phyloP scores from a whole-genome alignment of 1,140 invertebrate species.

The Drosophila hydei region DNA sequence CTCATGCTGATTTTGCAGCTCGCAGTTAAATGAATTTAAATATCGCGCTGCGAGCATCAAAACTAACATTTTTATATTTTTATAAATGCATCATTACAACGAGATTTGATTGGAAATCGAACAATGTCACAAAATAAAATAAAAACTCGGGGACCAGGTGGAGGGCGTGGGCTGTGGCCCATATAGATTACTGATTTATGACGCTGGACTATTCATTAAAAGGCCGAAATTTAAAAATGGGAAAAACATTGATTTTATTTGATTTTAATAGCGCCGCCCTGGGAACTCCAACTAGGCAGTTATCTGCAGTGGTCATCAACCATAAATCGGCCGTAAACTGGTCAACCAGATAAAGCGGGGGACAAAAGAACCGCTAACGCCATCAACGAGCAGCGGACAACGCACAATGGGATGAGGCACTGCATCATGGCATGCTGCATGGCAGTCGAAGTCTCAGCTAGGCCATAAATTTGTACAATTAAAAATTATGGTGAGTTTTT shows the following conservation, averaged over 20 bases:
- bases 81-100: slow-evolving; percentile 78
- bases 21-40: slow-evolving; percentile 68
- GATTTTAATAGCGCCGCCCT: slow-evolving; percentile 69
- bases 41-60: slow-evolving; percentile 46
- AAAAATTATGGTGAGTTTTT: slow-evolving; percentile 79
- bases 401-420: slow-evolving; percentile 13
- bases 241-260: slow-evolving; percentile 74
- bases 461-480: slow-evolving; percentile 77
- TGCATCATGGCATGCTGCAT: slow-evolving; percentile 48
- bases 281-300: slow-evolving; percentile 40
- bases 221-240: slow-evolving; percentile 21
- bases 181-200: slow-evolving; percentile 79
- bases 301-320: slow-evolving; percentile 60
- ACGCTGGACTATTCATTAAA: slow-evolving; percentile 70
- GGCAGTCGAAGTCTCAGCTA: slow-evolving; percentile 20
- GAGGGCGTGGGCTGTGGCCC: slow-evolving; percentile 53
- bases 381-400: slow-evolving; percentile 36
- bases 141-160: slow-evolving; percentile 4
- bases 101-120: slow-evolving; percentile 58
- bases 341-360: slow-evolving; percentile 43
- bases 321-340: slow-evolving; percentile 73
- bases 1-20: slow-evolving; percentile 38
- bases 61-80: slow-evolving; percentile 67
- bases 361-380: slow-evolving; percentile 79
- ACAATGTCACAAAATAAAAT: slow-evolving; percentile 23